A percentile compares a stretch with the other conserved stretches of the same genome.
Evolutionary conservation across 2,888 invertebrate species (phyloP).

Genomic region (Chouioia cunea): DNA sequence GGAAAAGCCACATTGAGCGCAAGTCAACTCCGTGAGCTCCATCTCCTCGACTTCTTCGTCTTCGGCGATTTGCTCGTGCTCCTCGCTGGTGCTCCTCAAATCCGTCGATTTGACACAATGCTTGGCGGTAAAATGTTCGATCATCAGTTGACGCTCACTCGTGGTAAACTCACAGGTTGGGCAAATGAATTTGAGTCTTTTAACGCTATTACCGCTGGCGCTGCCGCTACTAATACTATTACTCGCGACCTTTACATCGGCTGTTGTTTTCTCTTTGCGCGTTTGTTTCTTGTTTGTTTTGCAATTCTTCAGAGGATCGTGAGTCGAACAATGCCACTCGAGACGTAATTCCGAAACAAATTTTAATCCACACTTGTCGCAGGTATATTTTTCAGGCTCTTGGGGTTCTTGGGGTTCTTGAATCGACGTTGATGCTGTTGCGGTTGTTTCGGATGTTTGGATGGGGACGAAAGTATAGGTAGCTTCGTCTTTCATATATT

Average conservation of each 20-base stretch:
- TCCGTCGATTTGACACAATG: slow-evolving; percentile 6
- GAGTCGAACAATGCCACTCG: slow-evolving; percentile 29
- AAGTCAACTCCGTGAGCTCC: slow-evolving; percentile 20
- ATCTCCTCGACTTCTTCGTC: slow-evolving; percentile 18
- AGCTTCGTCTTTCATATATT: slow-evolving; percentile 31
- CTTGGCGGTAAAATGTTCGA: slow-evolving; percentile 20
- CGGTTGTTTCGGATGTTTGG: too few species aligned
- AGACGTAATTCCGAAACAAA: slow-evolving; percentile 53
- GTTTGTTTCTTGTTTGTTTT: slow-evolving; percentile 16
- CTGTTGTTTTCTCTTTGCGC: neutral
- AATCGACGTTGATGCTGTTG: too few species aligned
- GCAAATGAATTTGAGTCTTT: slow-evolving; percentile 36
- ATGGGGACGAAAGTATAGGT: slow-evolving; percentile 32
- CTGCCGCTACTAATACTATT: neutral
- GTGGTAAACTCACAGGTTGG: slow-evolving; percentile 42
- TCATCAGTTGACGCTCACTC: slow-evolving; percentile 16
- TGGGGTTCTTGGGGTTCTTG: slow-evolving; percentile 20
- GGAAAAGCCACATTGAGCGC: slow-evolving; percentile 45
- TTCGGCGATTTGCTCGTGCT: slow-evolving; percentile 1
- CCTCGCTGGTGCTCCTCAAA: slow-evolving; percentile 5
- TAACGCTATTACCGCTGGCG: neutral
- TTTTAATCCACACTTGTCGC: slow-evolving; percentile 57
- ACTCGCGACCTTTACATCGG: neutral
- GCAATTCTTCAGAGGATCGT: slow-evolving; percentile 25
- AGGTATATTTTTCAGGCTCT: slow-evolving; percentile 40